These are phyloP conservation scores for Diaprepes abbreviatus DNA, from an alignment of 2,888 invertebrate genomes.

Conservation along the genomic window DNA sequence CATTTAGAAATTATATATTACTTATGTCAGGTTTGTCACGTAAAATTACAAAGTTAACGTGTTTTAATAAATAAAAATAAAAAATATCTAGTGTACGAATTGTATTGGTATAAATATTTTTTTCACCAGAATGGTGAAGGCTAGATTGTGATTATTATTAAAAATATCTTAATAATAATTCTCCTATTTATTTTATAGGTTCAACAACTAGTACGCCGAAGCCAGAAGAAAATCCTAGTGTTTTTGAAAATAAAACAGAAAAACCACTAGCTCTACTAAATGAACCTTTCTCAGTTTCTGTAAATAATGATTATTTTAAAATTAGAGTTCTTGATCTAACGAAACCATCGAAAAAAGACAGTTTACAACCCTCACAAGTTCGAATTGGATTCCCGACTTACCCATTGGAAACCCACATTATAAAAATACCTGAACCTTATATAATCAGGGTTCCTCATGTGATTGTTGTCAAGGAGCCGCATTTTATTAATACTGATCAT, in stretches of 20 bases:
- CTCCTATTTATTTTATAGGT: not conserved
- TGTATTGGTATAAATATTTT: no score
- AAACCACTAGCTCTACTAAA: not conserved
- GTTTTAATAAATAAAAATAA: no score
- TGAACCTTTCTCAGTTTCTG: not conserved
- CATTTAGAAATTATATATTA: no score
- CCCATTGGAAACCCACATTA: not conserved
- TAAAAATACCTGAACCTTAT: conserved; percentile 8
- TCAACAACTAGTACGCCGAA: not conserved
- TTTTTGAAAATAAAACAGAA: not conserved
- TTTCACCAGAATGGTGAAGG: no score
- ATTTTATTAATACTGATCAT: not conserved
- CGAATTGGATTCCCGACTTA: not conserved
- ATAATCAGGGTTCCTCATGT: conserved; percentile 1
- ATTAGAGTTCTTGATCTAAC: not conserved
- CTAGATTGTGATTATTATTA: no score
- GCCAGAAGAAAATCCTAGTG: not conserved
- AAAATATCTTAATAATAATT: no score
- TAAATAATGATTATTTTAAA: not conserved
- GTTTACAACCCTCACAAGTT: not conserved
- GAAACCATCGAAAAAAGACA: not conserved
- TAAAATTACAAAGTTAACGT: no score
- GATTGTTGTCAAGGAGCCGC: not conserved
- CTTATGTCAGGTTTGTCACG: no score
- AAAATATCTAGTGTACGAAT: no score